A percentile compares a stretch with the other conserved stretches of the same genome.
Evolutionary conservation across 2,797 vertebrate species (phyloP).

Genomic region (Columba guinea): DNA sequence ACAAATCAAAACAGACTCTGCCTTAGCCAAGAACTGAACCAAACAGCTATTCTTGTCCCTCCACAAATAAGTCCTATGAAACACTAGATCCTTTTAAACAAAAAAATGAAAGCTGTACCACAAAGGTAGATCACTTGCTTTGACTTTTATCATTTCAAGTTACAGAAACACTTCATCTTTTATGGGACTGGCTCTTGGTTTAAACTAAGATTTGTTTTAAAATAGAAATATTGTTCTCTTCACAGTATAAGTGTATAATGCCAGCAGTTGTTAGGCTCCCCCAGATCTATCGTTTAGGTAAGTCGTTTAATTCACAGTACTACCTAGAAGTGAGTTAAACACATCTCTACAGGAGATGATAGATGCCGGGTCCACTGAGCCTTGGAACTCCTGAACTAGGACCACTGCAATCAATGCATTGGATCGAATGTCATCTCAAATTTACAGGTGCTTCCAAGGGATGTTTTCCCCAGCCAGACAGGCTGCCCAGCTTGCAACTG

Average conservation of each 20-base stretch:
- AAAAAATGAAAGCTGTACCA: background rate
- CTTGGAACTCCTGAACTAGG: background rate
- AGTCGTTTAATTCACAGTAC: background rate
- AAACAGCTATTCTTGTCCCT: constrained; percentile 42
- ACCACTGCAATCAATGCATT: rapidly evolving
- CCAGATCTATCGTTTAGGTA: background rate
- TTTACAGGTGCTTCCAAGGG: background rate
- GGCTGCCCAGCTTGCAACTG: background rate
- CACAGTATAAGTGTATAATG: background rate
- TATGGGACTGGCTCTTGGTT: background rate
- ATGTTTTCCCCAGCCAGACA: background rate
- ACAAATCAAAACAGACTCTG: constrained; percentile 25
- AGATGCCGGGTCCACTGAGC: rapidly evolving
- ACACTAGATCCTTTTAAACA: constrained; percentile 22
- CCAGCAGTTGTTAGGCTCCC: rapidly evolving
- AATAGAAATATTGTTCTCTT: background rate
- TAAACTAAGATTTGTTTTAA: background rate
- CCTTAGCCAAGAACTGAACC: constrained; percentile 29
- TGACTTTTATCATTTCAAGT: background rate
- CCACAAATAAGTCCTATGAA: background rate
- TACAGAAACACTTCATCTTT: background rate
- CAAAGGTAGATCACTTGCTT: constrained; percentile 22
- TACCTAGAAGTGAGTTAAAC: background rate
- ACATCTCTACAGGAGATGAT: background rate
- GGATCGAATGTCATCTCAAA: background rate